Conservation (phyloP, 2,888 invertebrate species). For the Acanthoscelides obtectus region DNA sequence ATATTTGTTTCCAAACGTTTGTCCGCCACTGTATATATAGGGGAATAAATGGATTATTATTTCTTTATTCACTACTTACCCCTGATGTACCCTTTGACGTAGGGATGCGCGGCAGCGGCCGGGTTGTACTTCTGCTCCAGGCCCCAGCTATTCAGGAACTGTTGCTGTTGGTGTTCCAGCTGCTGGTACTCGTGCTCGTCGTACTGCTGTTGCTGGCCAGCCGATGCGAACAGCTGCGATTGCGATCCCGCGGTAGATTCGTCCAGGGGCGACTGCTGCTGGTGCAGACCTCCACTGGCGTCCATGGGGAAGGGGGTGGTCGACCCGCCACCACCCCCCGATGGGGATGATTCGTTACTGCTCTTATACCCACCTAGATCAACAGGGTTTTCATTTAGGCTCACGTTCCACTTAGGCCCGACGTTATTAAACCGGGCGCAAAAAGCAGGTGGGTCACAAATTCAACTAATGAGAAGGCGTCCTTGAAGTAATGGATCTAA, state of each 20-base stretch:
- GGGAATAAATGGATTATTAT: too few species aligned
- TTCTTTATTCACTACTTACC: constrained; percentile 53
- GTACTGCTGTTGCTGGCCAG: constrained; percentile 48
- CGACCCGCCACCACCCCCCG: not conserved
- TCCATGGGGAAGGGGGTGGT: constrained; percentile 51
- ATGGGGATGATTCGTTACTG: constrained; percentile 50
- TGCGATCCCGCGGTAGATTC: constrained; percentile 7
- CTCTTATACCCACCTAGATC: constrained; percentile 35
- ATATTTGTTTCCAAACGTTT: too few species aligned
- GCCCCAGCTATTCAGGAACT: constrained; percentile 54
- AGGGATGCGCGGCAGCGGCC: constrained; percentile 42
- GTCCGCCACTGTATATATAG: too few species aligned
- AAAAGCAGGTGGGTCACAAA: too few species aligned
- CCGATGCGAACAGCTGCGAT: constrained; percentile 25
- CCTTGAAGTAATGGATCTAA: too few species aligned
- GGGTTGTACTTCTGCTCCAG: constrained; percentile 66
- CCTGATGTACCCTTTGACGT: constrained; percentile 68
- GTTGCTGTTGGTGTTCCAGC: constrained; percentile 50
- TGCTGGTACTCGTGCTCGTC: constrained; percentile 59
- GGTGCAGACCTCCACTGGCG: constrained; percentile 14
- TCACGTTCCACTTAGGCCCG: too few species aligned
- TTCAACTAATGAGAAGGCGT: too few species aligned
- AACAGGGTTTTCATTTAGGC: not conserved
- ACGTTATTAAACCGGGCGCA: too few species aligned
- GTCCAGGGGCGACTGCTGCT: not conserved